Conservation (phyloP, 2,113 vertebrate genomes). For the Aptenodytes forsteri region DNA sequence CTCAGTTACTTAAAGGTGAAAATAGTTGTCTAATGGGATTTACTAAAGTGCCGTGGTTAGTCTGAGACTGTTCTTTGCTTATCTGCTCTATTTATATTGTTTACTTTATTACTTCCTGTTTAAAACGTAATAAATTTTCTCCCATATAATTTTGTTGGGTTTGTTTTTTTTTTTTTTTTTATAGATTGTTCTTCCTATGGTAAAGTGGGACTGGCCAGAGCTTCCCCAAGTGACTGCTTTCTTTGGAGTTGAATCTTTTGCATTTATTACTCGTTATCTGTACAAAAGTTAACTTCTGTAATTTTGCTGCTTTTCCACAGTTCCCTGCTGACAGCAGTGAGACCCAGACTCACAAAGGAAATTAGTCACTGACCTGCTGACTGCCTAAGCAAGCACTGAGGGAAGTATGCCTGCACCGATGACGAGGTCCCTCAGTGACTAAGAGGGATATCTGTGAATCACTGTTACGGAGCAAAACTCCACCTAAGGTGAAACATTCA, state of each 20-base stretch:
- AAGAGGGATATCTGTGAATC: background rate
- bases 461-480: background rate
- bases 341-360: background rate
- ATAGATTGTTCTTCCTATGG: background rate
- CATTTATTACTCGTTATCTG: background rate
- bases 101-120: constrained; percentile 31
- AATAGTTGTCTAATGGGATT: background rate
- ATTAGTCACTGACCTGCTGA: background rate
- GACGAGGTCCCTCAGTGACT: background rate
- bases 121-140: constrained; percentile 7
- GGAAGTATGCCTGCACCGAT: background rate
- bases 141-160: background rate
- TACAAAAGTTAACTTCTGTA: background rate
- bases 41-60: background rate
- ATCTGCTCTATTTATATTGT: background rate
- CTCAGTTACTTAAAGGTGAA: background rate
- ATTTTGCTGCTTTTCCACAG: background rate
- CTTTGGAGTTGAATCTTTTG: background rate
- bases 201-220: background rate
- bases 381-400: background rate
- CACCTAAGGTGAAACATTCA: background rate
- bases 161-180: too few species aligned
- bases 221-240: background rate
- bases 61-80: background rate
- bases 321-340: background rate